phyloP scores from a whole-genome alignment of 1,140 invertebrate species.

The Thrips palmi region DNA sequence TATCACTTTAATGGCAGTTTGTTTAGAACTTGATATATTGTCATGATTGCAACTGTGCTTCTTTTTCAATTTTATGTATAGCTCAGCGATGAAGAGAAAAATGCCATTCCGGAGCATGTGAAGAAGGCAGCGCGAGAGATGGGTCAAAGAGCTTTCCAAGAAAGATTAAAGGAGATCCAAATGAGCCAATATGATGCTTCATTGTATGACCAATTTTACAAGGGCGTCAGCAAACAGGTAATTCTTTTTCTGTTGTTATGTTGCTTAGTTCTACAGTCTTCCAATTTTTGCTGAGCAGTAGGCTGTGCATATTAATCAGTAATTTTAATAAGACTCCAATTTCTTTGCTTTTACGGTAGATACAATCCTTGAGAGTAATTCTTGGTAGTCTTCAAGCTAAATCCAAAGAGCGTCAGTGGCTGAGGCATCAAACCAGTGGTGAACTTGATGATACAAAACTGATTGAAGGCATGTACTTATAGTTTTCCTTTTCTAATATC shows the following conservation, averaged over 20 bases:
- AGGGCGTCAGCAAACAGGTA: slow-evolving; percentile 59
- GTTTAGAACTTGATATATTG: too few species aligned
- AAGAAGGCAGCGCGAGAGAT: slow-evolving; percentile 80
- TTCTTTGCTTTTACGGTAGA: slow-evolving; percentile 19
- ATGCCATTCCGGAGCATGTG: slow-evolving; percentile 74
- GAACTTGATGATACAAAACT: slow-evolving; percentile 91
- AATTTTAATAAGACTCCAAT: neutral
- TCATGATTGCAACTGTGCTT: too few species aligned
- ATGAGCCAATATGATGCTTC: slow-evolving; percentile 90
- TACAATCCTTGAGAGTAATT: slow-evolving; percentile 35
- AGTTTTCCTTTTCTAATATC: neutral
- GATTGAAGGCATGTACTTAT: slow-evolving; percentile 53
- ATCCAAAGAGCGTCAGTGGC: slow-evolving; percentile 85
- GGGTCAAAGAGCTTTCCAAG: slow-evolving; percentile 74
- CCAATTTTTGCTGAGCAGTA: slow-evolving; percentile 32
- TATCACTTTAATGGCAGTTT: too few species aligned
- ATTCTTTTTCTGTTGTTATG: slow-evolving; percentile 21
- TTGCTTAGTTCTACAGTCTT: too few species aligned
- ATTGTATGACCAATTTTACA: slow-evolving; percentile 65
- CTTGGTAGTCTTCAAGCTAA: slow-evolving; percentile 65
- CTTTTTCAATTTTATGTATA: slow-evolving; percentile 25
- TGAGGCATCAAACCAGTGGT: slow-evolving; percentile 77
- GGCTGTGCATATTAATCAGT: neutral
- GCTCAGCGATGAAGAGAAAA: slow-evolving; percentile 77
- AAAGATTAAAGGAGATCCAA: slow-evolving; percentile 75